Base-by-base conservation (phyloP, 2,888 invertebrate genomes). In the Drosophila percnosoma region DNA sequence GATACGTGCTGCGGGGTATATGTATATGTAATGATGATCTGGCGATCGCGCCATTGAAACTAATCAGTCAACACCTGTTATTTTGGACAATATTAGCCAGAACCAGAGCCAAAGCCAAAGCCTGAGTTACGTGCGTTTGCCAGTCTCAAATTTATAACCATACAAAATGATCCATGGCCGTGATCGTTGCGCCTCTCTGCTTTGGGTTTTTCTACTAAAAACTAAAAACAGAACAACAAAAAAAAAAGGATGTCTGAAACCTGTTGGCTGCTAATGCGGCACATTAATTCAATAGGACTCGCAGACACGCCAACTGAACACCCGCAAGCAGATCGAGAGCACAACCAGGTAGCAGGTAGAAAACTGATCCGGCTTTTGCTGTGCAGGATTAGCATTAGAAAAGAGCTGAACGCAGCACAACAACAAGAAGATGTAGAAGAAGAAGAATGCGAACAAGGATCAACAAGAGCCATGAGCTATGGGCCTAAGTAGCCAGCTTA, bases 11-110 rank as follows among this genome's bases (percentile, higher is more conserved):
- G 24, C 60, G 29, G 21, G 64, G 24, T 31, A 59, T 48, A 62
- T 52, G 34, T 40, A 53, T 24, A 48, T 55, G 11, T 45, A 40
- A 48, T 45, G 45, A 27, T 29, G 52, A 66, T 59, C 40, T 33
- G 65, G 5, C 55, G 60, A 58, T 60, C 68, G 69, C 70, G 61
- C 68, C 31, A 57, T 75, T 62, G 75, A 76, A 79, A 79, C 85
- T 85, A 80, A 89, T 87, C 87, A 85, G 70, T 67, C 89, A 68
- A 77, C 87, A 87, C 87, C 89, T 89, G 89, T 89, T 89, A 87
- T 87, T 89, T 87, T 80, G 75, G 76, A 79, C 81, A 79, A 68
- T 67, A 82, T 86, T 80, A 73, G 83, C 59, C 27, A 51, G 42
- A 31, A 15, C n/a, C 40, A 45, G 21, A 21, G 13, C 45, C 45